Conservation (phyloP, 2,888 invertebrate genomes). For the Adineta ricciae region DNA sequence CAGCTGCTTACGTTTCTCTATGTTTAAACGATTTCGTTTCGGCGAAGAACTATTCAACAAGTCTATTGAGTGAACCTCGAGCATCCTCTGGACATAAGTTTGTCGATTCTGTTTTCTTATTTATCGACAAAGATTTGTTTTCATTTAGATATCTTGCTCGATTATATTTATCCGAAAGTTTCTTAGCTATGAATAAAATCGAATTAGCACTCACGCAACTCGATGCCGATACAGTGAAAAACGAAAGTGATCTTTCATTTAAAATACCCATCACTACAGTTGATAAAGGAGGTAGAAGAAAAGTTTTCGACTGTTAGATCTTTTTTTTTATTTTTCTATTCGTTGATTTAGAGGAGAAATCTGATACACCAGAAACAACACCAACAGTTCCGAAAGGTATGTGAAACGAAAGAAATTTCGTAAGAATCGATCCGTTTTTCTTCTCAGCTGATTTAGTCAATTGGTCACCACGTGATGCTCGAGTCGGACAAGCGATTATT, state of each 20-base stretch:
- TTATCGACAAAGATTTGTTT: too few relatives aligned
- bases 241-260: slow-evolving; percentile 1
- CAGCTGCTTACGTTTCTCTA: slow-evolving; percentile 72
- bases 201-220: not conserved
- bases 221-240: not conserved
- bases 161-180: slow-evolving; percentile 21
- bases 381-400: not conserved
- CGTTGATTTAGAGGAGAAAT: slow-evolving; percentile 21
- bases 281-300: not conserved
- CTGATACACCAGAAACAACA: not conserved
- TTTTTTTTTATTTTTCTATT: too few relatives aligned
- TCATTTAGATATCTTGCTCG: slow-evolving; percentile 21
- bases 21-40: slow-evolving; percentile 72
- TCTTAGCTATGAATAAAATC: slow-evolving; percentile 15
- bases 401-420: not conserved
- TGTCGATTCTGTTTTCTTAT: too few relatives aligned
- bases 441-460: not conserved
- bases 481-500: slow-evolving; percentile 62
- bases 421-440: not conserved
- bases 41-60: slow-evolving; percentile 67
- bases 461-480: slow-evolving; percentile 60
- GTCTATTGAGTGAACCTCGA: slow-evolving; percentile 63
- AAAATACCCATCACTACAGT: not conserved
- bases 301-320: too few relatives aligned
- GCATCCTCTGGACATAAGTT: slow-evolving; percentile 64